Percentiles rank a stretch among this genome's conserved stretches.
These are phyloP conservation scores for Tupaia tana DNA, from an alignment of 2,113 vertebrate genomes.

Conservation along the genomic window DNA sequence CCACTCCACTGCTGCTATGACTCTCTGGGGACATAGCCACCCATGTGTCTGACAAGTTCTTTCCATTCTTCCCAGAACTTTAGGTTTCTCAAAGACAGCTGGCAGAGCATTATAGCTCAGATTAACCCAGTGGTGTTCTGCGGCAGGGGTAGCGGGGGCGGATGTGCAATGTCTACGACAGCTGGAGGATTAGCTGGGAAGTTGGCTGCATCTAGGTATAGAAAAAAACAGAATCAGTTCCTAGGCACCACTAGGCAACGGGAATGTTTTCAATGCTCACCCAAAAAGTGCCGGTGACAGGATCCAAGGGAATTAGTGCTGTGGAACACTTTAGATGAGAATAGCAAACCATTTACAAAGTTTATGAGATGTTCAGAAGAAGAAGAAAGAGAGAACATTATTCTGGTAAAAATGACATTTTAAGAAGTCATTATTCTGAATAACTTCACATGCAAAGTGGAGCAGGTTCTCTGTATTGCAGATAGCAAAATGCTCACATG, in stretches of 20 bases:
- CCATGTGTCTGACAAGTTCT: not conserved
- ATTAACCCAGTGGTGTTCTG: not conserved
- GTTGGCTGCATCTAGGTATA: not conserved
- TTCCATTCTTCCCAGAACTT: constrained; percentile 51
- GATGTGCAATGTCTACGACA: not conserved
- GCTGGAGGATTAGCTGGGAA: constrained; percentile 52
- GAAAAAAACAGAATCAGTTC: constrained; percentile 54
- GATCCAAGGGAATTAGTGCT: not conserved
- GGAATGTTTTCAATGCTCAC: not conserved
- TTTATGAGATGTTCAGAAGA: constrained; percentile 40
- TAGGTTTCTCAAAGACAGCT: constrained; percentile 21
- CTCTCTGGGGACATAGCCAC: not conserved
- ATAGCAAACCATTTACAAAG: constrained; percentile 40
- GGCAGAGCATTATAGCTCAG: not conserved
- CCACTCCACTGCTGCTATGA: not conserved
- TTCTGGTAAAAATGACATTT: constrained; percentile 41
- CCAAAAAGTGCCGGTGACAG: constrained; percentile 45
- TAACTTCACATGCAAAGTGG: not conserved
- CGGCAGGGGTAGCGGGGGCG: too few relatives aligned
- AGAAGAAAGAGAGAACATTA: not conserved
- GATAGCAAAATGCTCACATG: not conserved
- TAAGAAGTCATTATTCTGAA: constrained; percentile 22
- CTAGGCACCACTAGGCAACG: constrained; percentile 34
- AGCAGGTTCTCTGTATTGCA: not conserved
- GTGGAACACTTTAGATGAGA: not conserved